Conservation (phyloP, 1,140 invertebrate genomes). For the Caenorhabditis inopinata region DNA sequence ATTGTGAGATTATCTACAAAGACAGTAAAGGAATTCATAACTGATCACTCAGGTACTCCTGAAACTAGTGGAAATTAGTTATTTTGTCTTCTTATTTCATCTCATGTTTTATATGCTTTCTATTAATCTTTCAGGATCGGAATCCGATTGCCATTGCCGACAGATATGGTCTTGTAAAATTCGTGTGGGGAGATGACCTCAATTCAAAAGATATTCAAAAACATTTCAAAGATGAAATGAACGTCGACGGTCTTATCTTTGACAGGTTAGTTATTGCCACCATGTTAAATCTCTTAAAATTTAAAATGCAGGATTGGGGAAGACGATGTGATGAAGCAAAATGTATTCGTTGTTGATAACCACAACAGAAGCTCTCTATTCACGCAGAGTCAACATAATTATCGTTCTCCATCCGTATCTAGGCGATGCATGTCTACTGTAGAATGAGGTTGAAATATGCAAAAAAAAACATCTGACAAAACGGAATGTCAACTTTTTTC, state of each 20-base stretch:
- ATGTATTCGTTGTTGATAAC: conserved; percentile 49
- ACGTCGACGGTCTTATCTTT: conserved; percentile 64
- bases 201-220: conserved; percentile 56
- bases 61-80: too few relatives aligned
- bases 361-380: conserved; percentile 47
- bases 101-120: too few relatives aligned
- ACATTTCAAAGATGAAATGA: conserved; percentile 61
- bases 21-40: too few relatives aligned
- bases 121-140: conserved; percentile 44
- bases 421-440: not conserved
- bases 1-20: too few relatives aligned
- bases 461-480: not conserved
- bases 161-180: conserved; percentile 55
- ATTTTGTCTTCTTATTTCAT: too few relatives aligned
- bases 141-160: conserved; percentile 55
- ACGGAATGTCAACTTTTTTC: too few relatives aligned
- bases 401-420: conserved; percentile 3
- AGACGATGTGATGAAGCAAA: conserved; percentile 41
- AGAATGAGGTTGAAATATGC: conserved; percentile 1
- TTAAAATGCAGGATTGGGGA: conserved; percentile 47
- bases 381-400: not conserved
- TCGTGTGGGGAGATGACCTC: conserved; percentile 65
- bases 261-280: conserved; percentile 45
- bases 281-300: not conserved
- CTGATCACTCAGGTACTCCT: too few relatives aligned